Conservation (phyloP, 2,888 invertebrate species). For the Oxyscelio sp. region DNA sequence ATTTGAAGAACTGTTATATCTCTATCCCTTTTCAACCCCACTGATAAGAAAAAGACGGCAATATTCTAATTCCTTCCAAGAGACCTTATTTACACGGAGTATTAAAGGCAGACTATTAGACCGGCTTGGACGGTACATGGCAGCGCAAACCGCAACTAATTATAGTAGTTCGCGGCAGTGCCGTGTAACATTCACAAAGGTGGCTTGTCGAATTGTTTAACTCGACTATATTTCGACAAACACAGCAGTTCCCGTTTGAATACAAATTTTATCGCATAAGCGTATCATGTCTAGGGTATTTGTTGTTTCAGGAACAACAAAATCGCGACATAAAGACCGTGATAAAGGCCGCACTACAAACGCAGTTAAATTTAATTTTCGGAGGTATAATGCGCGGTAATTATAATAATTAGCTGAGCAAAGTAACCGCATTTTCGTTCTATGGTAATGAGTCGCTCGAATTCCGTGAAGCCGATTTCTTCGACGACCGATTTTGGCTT, state of each 20-base stretch:
- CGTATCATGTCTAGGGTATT: not conserved
- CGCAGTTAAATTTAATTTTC: not conserved
- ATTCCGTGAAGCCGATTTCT: not conserved
- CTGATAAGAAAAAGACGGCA: too few relatives aligned
- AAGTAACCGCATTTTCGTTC: not conserved
- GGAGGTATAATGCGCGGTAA: not conserved
- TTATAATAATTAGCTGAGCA: constrained; percentile 9
- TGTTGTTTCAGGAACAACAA: not conserved
- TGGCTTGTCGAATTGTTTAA: constrained; percentile 32
- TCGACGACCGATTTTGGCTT: not conserved
- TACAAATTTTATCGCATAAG: not conserved
- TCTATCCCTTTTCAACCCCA: too few relatives aligned
- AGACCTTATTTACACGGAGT: too few relatives aligned
- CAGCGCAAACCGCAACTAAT: constrained; percentile 27
- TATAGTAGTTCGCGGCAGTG: constrained; percentile 16
- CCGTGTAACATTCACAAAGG: constrained; percentile 5
- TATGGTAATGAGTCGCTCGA: not conserved
- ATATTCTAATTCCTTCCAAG: too few relatives aligned
- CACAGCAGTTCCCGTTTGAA: not conserved
- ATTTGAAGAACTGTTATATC: too few relatives aligned
- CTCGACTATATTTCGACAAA: constrained; percentile 9
- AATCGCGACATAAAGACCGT: constrained; percentile 1
- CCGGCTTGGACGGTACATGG: constrained; percentile 13
- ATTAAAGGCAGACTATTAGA: too few relatives aligned
- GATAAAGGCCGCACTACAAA: not conserved